Evolutionary conservation across 2,113 vertebrate genomes (phyloP).

Genomic region (Castor canadensis): DNA sequence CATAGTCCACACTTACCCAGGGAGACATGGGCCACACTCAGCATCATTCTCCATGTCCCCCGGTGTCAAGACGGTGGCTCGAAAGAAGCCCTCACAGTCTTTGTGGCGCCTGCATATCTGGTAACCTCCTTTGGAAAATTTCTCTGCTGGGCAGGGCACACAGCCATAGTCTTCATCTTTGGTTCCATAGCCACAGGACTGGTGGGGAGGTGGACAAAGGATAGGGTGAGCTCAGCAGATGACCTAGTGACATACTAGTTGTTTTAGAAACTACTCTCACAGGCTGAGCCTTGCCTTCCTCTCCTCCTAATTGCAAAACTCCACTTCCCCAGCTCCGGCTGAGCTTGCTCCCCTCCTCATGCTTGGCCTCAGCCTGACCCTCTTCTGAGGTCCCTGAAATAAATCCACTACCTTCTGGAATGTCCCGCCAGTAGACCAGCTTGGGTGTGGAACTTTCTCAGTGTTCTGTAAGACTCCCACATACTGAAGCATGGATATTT

Average conservation of each 20-base stretch:
- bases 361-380: not conserved
- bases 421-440: too few species aligned
- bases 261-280: not conserved
- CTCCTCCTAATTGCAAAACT: not conserved
- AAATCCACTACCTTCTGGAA: not conserved
- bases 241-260: not conserved
- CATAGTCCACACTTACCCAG: constrained; percentile 87
- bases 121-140: constrained; percentile 97
- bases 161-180: constrained; percentile 96
- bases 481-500: not conserved
- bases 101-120: constrained; percentile 98
- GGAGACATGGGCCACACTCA: constrained; percentile 95
- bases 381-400: not conserved
- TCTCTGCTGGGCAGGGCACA: constrained; percentile 91
- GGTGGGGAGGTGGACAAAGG: not conserved
- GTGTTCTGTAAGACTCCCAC: not conserved
- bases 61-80: constrained; percentile 90
- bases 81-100: constrained; percentile 95
- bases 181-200: constrained; percentile 95
- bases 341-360: not conserved
- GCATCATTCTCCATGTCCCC: constrained; percentile 95
- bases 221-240: accelerated
- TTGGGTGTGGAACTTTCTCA: not conserved
- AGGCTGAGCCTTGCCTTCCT: not conserved
- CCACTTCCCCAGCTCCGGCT: not conserved